Evolutionary conservation across 35 echinoderm and acorn worm genomes (phyloP), one percentile per base, ranked within the genome.

Genomic region (Apostichopus parvimensis): DNA sequence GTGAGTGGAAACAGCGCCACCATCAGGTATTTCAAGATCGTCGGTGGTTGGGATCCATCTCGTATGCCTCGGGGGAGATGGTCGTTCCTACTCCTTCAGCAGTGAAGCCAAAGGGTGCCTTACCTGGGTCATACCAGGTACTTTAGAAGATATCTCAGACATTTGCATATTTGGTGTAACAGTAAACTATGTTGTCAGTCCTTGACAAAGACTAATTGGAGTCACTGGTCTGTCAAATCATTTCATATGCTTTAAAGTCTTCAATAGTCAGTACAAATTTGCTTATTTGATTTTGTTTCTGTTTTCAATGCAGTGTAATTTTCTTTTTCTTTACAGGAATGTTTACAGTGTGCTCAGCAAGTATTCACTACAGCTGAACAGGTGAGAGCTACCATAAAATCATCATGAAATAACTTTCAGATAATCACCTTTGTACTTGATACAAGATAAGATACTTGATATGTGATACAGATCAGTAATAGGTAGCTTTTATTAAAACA

Each of bases 11-110:
- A 73, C 95, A 96, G 61, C 79, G 91, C 17, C 77, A 92, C 12
- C 95, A 99, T 65, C 95, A 99, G 80, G 97, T 99, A 17, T 96
- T 99, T 83, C 88, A 93, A 84, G 97, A 99, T 73, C 93, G 97
- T 28, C 93, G 95, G 6, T 99, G 97, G 97, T 83, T 99, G 53
- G 97, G 97, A 20, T 95, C 95, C 4, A 99, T 99, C 54, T 96
- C 91, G 8, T 99, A 99, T 64, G 4, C 87, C 4, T 66, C 76
- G 0, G 95, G 95, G 62, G 82, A 91, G 62, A 93, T 99, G 89
- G 10, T 58, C 34, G 91, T 94, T 55, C 87, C 97, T 59, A 80
- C 85, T 56, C 95, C 93, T 7, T 73, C 91, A 18, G 45, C 15
- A 13, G 78, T 86, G 11, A 99, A 94, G 76, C 73, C 88, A 9